These are phyloP conservation scores for Jordanella pulchra DNA, from an alignment of 2,797 vertebrate genomes.

Conservation along the genomic window DNA sequence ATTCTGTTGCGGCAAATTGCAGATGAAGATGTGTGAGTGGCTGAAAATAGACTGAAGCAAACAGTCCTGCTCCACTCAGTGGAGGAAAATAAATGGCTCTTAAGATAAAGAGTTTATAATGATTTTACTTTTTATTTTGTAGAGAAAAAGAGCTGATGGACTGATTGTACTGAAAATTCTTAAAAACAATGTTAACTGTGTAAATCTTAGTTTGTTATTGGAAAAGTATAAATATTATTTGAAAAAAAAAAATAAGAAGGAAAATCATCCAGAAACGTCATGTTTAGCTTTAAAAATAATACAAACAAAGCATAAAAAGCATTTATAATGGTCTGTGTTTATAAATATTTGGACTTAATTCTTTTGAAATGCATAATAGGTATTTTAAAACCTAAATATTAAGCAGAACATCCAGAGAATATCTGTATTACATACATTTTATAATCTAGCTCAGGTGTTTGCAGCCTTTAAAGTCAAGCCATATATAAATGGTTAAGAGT, in stretches of 20 bases:
- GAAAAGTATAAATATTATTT: no score
- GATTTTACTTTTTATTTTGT: no score
- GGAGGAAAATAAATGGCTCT: neutral
- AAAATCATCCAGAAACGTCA: neutral
- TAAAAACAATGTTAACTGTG: no score
- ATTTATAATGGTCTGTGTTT: no score
- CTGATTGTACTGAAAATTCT: no score
- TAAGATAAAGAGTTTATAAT: neutral
- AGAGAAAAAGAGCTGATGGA: no score
- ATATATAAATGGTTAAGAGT: no score
- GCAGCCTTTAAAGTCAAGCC: no score
- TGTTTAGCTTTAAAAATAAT: neutral
- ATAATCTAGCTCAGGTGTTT: no score
- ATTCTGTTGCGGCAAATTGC: neutral
- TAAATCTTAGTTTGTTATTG: no score
- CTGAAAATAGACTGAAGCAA: slow-evolving; percentile 3
- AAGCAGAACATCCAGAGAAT: neutral
- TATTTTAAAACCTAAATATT: neutral
- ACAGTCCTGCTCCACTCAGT: neutral
- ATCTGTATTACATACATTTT: no score
- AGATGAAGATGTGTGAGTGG: neutral
- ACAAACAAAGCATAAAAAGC: neutral
- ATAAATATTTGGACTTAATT: neutral
- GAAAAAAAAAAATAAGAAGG: neutral
- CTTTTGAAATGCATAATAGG: neutral